These are phyloP conservation scores for Punctoribates punctum DNA, from an alignment of 2,888 invertebrate species.

Conservation along the genomic window DNA sequence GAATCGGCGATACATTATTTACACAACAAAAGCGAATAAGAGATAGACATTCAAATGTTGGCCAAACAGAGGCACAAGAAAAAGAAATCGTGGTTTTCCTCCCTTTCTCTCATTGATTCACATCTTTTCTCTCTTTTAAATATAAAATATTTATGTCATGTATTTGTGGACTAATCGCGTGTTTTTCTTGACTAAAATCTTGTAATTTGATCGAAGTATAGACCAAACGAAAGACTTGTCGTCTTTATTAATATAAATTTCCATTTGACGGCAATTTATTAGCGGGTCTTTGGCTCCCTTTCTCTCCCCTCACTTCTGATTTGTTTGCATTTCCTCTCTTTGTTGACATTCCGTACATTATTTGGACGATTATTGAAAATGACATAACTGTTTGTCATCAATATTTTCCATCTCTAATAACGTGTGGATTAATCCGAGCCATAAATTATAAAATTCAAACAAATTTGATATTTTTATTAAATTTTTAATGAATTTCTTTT, in stretches of 20 bases:
- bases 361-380: conserved; percentile 1
- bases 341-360: conserved; percentile 23
- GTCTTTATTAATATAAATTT: conserved; percentile 3
- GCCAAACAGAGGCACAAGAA: too few species aligned
- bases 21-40: conserved; percentile 21
- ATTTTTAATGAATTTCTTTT: neutral
- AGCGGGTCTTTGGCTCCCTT: too few species aligned
- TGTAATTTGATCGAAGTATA: neutral
- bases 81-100: neutral
- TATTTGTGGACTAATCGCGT: neutral
- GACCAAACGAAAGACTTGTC: neutral
- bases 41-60: conserved; percentile 25
- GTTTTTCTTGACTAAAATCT: neutral
- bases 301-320: neutral
- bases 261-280: neutral
- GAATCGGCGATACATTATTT: conserved; percentile 24
- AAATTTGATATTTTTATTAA: neutral
- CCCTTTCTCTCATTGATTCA: neutral
- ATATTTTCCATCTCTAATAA: neutral
- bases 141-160: conserved; percentile 13
- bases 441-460: neutral
- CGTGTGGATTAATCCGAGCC: neutral
- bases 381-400: conserved; percentile 23
- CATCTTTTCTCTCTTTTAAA: conserved; percentile 1
- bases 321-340: conserved; percentile 28